Evolutionary conservation across 2,113 vertebrate genomes (phyloP), one percentile per base, ranked within the genome.

Genomic region (Sardina pilchardus): DNA sequence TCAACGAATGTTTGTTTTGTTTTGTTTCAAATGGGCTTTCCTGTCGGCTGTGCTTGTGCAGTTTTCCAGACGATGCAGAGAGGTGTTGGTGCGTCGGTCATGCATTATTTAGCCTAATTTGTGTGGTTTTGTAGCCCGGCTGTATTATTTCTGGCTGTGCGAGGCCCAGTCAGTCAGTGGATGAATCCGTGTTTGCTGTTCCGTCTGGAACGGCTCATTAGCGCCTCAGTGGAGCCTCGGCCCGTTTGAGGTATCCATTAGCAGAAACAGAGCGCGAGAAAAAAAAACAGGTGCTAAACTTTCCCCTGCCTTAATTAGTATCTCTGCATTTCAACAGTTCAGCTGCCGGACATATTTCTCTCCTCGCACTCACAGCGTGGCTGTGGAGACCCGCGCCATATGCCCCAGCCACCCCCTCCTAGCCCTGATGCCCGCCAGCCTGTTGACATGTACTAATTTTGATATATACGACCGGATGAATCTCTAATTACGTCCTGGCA

Each of bases 401-500:
- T 96, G 96, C 94, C 94, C 93, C 71, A 78, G 71, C 71, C 71
- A 94, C 89, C 91, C 93, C 90, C 93, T 90, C 91, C 95, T 94
- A 92, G 90, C 91, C 89, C 90, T 96, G 95, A 96, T 96, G 94
- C 95, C 96, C 93, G 93, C 94, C 94, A 93, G 94, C 95, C 95
- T 94, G 95, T 94, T 97, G 96, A 96, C 96, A 96, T 94, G 94
- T 94, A 95, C 95, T 97, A 96, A 97, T 95, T 92, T 95, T 97
- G 96, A 97, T 97, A 96, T 97, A 97, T 96, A 94, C 89, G 92
- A 93, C 91, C 92, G 93, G 96, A 96, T 97, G 96, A 97, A 96
- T 96, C 95, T 96, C 95, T 97, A 96, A 97, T 97, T 97, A 97
- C 95, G 94, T 95, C 96, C 96, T 97, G 96, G 96, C 96, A 96